Evolutionary conservation across 2,113 vertebrate species (phyloP), one percentile per base, ranked within the genome.

Genomic region (Clarias batrachus): DNA sequence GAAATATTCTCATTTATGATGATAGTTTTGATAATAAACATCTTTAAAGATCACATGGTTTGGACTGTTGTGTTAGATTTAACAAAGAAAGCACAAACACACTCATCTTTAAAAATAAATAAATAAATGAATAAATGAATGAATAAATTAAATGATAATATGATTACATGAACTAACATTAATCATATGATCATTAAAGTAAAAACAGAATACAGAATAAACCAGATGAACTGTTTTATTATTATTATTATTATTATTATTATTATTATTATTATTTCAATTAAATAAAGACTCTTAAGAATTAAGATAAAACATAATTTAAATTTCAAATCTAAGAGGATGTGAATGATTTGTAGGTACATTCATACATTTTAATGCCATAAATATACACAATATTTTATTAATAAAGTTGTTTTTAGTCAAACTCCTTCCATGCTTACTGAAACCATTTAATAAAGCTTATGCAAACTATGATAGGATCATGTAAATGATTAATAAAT

Each of bases 21-120:
- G 37, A 57, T 66, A 21, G 37, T 81, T 88, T 84, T 88, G n/a
- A 71, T 87, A 87, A 87, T 87, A 87, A 87, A 86, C 8, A 2
- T 33, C 14, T 33, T 65, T 48, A 82, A 76, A 76, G 14, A 52
- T 70, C 2, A 41, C 21, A 48, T 3, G 27, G 66, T 63, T 52
- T 73, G 12, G 7, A 56, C 30, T 52, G 12, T 41, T 81, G 33
- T 52, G 13, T 25, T 52, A 23, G 27, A 3, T 71, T 27, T 65
- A 82, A 71, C 30, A 71, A 71, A 9, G 2, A 30, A 27, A 70
- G n/a, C 4, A 30, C 14, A 33, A 17, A 70, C 30, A 82, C 27
- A 48, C 3, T 48, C 7, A 8, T 48, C 48, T 48, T 48, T 48
- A 48, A 37, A 65, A 54, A 87, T 19, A 73, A 60, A 25, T 17